A percentile compares a stretch with the other conserved stretches of the same genome.
These are phyloP conservation scores for Parazoanthus darwini DNA, from an alignment of 92 coral and sea anemone genomes.

Conservation along the genomic window DNA sequence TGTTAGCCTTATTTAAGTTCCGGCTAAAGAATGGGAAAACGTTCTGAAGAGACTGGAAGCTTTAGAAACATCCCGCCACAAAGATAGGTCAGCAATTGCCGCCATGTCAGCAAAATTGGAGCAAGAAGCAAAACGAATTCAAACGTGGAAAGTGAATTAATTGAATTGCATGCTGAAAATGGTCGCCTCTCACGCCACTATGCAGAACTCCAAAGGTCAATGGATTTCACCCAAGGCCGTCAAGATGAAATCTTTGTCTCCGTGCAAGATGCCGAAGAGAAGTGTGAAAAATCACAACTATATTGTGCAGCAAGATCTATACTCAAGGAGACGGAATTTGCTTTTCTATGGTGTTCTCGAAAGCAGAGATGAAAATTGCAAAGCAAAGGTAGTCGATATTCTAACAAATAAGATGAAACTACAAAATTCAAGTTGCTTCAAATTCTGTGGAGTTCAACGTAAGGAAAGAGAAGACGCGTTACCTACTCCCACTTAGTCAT, in stretches of 20 bases:
- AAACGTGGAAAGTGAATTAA: not conserved
- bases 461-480: constrained; percentile 1
- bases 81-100: not conserved
- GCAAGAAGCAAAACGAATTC: not conserved
- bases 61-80: not conserved
- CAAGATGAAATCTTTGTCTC: not conserved
- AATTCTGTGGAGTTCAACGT: constrained; percentile 31
- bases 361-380: constrained; percentile 7
- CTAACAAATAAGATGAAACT: not conserved
- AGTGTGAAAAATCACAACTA: not conserved
- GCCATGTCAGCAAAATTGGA: not conserved
- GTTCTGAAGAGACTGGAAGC: not conserved
- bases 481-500: no score
- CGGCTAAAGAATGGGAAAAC: not conserved
- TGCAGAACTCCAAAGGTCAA: not conserved
- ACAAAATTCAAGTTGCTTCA: not conserved
- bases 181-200: not conserved
- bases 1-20: not conserved
- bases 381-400: constrained; percentile 10
- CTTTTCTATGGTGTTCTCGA: not conserved
- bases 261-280: not conserved
- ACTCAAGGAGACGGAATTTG: not conserved
- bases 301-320: constrained; percentile 2
- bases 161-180: not conserved
- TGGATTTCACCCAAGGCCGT: not conserved